phyloP scores from a whole-genome alignment of 2,888 invertebrate genomes.

The Eristalis tenax region DNA sequence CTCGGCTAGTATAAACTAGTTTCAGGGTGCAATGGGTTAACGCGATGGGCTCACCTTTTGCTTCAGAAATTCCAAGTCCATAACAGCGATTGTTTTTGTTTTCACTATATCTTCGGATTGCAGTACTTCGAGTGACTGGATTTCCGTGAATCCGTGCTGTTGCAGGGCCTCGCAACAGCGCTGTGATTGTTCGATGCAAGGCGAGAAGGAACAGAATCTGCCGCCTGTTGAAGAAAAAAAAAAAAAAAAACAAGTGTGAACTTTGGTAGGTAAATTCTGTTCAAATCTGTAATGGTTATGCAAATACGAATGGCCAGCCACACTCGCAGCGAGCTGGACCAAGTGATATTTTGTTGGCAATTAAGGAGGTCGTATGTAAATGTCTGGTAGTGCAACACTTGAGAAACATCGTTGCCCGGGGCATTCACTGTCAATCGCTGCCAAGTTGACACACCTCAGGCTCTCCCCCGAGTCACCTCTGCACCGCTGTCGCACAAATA shows the following conservation, averaged over 20 bases:
- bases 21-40: conserved; percentile 4
- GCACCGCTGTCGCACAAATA: conserved; percentile 12
- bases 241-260: conserved; percentile 4
- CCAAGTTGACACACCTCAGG: conserved; percentile 58
- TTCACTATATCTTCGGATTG: conserved; percentile 89
- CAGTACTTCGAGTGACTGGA: conserved; percentile 93
- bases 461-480: conserved; percentile 38
- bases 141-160: conserved; percentile 90
- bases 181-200: conserved; percentile 99
- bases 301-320: conserved; percentile 1
- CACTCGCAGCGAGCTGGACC: background rate
- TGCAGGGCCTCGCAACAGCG: conserved; percentile 89
- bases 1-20: conserved; percentile 33
- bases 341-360: conserved; percentile 38
- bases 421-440: conserved; percentile 61
- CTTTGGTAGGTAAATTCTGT: conserved; percentile 14
- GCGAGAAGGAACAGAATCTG: conserved; percentile 97
- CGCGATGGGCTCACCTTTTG: conserved; percentile 82
- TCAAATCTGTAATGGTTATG: conserved; percentile 24
- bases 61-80: conserved; percentile 88
- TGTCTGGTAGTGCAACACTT: conserved; percentile 21
- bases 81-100: conserved; percentile 85
- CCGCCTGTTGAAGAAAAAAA: conserved; percentile 86
- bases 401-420: conserved; percentile 38
- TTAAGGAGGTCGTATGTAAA: conserved; percentile 45